phyloP scores from a whole-genome alignment of 1,140 invertebrate species.

The Eriosoma lanigerum region DNA sequence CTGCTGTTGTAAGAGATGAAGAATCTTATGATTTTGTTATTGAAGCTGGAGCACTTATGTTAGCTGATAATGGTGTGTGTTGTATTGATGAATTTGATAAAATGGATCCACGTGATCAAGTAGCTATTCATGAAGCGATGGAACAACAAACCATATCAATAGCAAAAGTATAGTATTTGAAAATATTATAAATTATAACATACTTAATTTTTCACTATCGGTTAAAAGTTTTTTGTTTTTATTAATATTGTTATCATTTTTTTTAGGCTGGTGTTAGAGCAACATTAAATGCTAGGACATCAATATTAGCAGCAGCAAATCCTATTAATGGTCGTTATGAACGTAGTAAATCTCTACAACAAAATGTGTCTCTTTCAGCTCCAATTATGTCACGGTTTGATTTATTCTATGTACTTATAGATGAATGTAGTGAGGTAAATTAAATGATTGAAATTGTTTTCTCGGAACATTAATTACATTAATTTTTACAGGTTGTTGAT shows the following conservation, averaged over 20 bases:
- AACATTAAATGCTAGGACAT: constrained; percentile 95
- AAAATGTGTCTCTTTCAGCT: constrained; percentile 90
- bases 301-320: constrained; percentile 97
- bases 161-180: constrained; percentile 71
- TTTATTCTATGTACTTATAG: constrained; percentile 96
- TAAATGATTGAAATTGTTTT: not conserved
- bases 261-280: constrained; percentile 90
- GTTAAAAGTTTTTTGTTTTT: too few species aligned
- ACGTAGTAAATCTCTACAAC: constrained; percentile 87
- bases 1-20: constrained; percentile 95
- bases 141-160: constrained; percentile 99
- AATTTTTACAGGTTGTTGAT: constrained; percentile 55
- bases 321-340: constrained; percentile 97
- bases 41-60: constrained; percentile 98
- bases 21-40: constrained; percentile 99
- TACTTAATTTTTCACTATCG: too few species aligned
- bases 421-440: constrained; percentile 87
- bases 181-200: too few species aligned
- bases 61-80: constrained; percentile 98
- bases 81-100: constrained; percentile 99
- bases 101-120: constrained; percentile 97
- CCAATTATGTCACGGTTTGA: constrained; percentile 99
- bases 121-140: constrained; percentile 99
- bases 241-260: not conserved
- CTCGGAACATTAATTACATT: not conserved